These are phyloP conservation scores for Amphiduros pacificus DNA, from an alignment of 2,888 invertebrate genomes.

Conservation along the genomic window DNA sequence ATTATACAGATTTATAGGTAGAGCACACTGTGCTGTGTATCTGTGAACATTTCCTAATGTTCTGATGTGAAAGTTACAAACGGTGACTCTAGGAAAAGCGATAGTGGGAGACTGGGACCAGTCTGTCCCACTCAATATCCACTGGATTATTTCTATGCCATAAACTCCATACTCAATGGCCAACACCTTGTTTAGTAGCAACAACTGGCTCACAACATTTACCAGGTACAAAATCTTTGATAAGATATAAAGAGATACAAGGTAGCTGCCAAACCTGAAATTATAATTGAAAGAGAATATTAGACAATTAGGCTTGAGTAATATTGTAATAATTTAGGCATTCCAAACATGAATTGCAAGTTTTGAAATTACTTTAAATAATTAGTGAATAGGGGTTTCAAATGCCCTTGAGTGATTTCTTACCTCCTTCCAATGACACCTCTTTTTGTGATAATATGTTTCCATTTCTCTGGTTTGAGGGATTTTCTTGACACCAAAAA, in stretches of 20 bases:
- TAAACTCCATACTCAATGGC: conserved; percentile 54
- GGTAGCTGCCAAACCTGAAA: conserved; percentile 60
- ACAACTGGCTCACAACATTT: conserved; percentile 61
- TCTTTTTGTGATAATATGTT: not conserved
- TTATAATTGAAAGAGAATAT: no score
- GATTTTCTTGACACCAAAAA: conserved; percentile 13
- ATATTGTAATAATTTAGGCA: no score
- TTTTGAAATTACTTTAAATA: no score
- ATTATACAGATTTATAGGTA: conserved; percentile 30
- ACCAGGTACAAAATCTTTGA: conserved; percentile 57
- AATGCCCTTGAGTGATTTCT: no score
- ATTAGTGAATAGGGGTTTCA: no score
- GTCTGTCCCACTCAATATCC: conserved; percentile 52
- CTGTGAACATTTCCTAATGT: conserved; percentile 34
- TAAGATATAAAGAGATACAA: conserved; percentile 59
- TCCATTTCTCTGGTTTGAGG: not conserved
- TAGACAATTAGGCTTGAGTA: no score
- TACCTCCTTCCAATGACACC: conserved; percentile 8
- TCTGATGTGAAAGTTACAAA: conserved; percentile 56
- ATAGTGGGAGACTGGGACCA: conserved; percentile 46
- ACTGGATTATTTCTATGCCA: conserved; percentile 38
- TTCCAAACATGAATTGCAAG: no score
- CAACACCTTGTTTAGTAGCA: conserved; percentile 61
- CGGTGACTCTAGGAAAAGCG: conserved; percentile 52
- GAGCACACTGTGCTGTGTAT: conserved; percentile 23